phyloP scores from a whole-genome alignment of 2,113 vertebrate species.

The Romanogobio albipinnatus region DNA sequence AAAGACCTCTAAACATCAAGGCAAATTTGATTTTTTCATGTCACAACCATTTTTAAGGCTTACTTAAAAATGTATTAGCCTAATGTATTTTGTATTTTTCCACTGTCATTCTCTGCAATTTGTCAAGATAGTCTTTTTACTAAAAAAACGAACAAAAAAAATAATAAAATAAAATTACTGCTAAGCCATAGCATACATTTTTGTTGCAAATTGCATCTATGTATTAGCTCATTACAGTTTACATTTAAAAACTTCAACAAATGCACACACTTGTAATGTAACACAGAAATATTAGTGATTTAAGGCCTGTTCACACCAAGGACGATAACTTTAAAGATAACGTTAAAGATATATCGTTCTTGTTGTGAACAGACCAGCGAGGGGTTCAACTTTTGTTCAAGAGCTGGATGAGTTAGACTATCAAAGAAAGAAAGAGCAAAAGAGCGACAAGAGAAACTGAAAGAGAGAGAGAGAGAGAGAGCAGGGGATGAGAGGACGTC shows the following conservation, averaged over 20 bases:
- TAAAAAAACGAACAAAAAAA: background rate
- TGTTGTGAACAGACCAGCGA: too few species aligned
- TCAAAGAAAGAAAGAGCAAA: background rate
- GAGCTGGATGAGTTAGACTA: background rate
- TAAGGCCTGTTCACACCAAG: too few species aligned
- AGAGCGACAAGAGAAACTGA: background rate
- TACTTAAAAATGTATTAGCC: too few species aligned
- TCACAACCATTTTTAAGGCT: too few species aligned
- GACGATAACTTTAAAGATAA: too few species aligned
- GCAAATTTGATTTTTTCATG: too few species aligned
- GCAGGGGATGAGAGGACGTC: background rate
- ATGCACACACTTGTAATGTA: background rate
- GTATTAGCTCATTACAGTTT: background rate
- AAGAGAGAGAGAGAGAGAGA: slow-evolving; percentile 13
- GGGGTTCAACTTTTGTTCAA: background rate
- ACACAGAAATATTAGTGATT: background rate
- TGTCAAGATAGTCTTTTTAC: background rate
- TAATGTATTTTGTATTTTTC: background rate
- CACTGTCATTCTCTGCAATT: background rate
- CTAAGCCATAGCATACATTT: background rate
- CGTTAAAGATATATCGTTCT: too few species aligned
- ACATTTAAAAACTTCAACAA: background rate
- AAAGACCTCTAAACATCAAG: too few species aligned
- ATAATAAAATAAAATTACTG: background rate
- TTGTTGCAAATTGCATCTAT: background rate